Conservation (phyloP, 2,888 invertebrate genomes). For the Odontothrips loti region DNA sequence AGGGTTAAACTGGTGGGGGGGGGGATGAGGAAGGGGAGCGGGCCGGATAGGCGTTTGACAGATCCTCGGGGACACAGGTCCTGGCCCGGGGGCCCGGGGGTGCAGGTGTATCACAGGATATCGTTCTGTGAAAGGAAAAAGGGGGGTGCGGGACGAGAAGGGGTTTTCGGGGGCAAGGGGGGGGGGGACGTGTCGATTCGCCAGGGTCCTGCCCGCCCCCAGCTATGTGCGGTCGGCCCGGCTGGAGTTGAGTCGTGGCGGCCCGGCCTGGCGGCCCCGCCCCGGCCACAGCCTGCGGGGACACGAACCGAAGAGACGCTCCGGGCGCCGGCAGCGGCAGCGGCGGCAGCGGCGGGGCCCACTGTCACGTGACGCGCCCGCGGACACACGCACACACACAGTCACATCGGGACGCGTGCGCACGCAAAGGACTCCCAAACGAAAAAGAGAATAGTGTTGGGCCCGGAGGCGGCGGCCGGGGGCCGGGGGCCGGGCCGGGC, state of each 20-base stretch:
- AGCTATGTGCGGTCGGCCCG: neutral
- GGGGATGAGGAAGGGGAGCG: no score
- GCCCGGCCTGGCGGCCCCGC: neutral
- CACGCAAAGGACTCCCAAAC: neutral
- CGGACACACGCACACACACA: neutral
- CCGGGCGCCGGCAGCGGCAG: neutral
- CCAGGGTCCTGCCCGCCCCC: neutral
- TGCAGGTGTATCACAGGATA: neutral
- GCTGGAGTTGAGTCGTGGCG: neutral
- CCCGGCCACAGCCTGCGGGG: no score
- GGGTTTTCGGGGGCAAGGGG: neutral
- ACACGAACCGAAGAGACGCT: neutral
- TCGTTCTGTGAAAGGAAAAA: constrained; percentile 6
- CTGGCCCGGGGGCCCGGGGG: neutral
- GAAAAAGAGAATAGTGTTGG: neutral
- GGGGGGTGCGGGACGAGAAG: neutral
- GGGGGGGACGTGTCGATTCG: neutral
- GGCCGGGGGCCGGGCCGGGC: neutral
- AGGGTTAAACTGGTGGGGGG: neutral
- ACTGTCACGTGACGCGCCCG: neutral
- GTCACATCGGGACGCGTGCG: neutral
- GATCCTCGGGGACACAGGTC: neutral
- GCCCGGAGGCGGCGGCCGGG: neutral
- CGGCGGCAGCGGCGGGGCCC: neutral
- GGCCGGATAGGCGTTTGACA: neutral